phyloP scores from a whole-genome alignment of 2,888 invertebrate genomes.

The Eupithecia subfuscata region DNA sequence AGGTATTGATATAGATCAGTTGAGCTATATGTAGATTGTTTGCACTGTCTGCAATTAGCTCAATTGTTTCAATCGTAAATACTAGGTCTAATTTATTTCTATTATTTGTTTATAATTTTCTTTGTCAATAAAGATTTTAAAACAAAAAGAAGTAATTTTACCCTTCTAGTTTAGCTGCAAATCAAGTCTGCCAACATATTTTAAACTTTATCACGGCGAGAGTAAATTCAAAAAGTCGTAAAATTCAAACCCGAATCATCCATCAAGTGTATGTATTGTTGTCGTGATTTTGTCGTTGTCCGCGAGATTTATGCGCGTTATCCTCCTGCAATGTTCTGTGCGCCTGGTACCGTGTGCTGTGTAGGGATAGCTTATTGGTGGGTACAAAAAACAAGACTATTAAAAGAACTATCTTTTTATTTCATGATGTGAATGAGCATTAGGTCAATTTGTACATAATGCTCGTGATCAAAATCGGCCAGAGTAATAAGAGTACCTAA shows the following conservation, averaged over 20 bases:
- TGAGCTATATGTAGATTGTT: no score
- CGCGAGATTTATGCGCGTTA: constrained; percentile 21
- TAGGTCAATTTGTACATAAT: no score
- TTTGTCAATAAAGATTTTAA: no score
- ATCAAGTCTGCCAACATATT: constrained; percentile 1
- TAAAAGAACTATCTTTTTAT: neutral
- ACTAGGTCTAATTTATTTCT: no score
- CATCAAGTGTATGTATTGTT: constrained; percentile 25
- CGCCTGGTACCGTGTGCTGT: neutral
- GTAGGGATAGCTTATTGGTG: neutral
- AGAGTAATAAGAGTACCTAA: no score
- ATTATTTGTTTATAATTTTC: no score
- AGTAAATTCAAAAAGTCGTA: constrained; percentile 13
- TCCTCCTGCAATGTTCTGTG: constrained; percentile 14
- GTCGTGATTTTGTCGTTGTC: constrained; percentile 17
- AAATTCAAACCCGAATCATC: constrained; percentile 15
- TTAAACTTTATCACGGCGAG: neutral
- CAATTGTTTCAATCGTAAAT: no score
- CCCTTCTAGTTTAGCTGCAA: neutral
- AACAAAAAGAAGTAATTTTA: neutral
- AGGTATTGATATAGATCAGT: no score
- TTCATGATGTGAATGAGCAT: neutral
- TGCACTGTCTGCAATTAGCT: no score
- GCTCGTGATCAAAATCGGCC: no score
- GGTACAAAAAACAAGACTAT: neutral